Conservation (phyloP, 2,113 vertebrate species). For the Zosterops hypoxanthus region DNA sequence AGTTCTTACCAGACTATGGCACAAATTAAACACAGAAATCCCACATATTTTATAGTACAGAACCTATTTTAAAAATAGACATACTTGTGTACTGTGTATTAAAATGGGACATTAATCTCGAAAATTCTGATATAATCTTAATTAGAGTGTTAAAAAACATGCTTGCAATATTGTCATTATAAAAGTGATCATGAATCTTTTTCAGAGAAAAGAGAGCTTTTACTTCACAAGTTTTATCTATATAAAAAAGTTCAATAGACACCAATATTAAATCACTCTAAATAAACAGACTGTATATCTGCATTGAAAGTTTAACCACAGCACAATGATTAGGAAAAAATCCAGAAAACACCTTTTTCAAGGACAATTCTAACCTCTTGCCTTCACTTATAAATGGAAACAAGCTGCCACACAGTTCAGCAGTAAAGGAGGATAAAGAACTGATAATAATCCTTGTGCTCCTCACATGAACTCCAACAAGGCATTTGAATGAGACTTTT, state of each 20-base stretch:
- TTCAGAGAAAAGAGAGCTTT: not conserved
- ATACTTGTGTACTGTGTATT: not conserved
- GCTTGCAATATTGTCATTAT: not conserved
- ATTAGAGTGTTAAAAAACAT: not conserved
- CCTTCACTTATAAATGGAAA: slow-evolving; percentile 3
- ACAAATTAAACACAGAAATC: not conserved
- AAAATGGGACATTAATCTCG: not conserved
- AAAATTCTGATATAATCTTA: too few species aligned
- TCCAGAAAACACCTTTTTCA: not conserved
- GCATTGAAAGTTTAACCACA: not conserved
- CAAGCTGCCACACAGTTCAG: slow-evolving; percentile 4
- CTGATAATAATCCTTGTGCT: not conserved
- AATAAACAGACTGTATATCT: not conserved
- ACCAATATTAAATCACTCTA: not conserved
- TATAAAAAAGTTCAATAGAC: not conserved
- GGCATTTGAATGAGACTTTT: slow-evolving; percentile 32
- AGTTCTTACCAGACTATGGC: not conserved
- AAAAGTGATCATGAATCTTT: not conserved
- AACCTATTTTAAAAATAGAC: not conserved
- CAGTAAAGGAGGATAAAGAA: slow-evolving; percentile 34
- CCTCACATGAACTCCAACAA: slow-evolving; percentile 36
- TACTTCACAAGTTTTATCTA: not conserved
- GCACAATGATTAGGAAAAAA: not conserved
- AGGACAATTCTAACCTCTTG: not conserved
- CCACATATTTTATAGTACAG: not conserved